Evolutionary conservation across 2,888 invertebrate genomes (phyloP), one percentile per base, ranked within the genome.

Genomic region (Oscheius myriophilus): DNA sequence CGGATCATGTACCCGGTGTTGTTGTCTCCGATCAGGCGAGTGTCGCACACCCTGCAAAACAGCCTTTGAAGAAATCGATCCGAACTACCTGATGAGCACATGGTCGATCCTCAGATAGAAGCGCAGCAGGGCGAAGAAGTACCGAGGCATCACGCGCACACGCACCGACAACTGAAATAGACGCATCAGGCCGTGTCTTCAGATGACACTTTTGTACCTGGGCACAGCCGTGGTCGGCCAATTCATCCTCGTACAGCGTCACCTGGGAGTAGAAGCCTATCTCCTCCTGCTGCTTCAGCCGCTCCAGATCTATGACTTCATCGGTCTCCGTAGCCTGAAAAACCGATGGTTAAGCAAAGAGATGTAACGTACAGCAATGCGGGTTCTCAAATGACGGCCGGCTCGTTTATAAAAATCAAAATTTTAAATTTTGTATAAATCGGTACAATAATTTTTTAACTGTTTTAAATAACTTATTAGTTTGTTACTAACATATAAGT

Each of bases 191-290:
- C 4, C 0, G 26, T 14, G 41, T 51, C 21, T 42, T 11, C 4
- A 18, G 18, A 21, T n/a, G 3, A 51, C 18, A 45, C 14, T 18
- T 25, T 11, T 6, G 18, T 18, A 79, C 76, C 62, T 92, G 91
- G 1, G 97, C 93, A 66, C 93, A 92, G 18, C 98, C 98, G 90
- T 98, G 94, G 88, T 98, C 98, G 87, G 96, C 96, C 55, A 98
- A 89, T 88, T 98, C 98, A 89, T 99, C 98, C 89, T 99, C 98
- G 89, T 93, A 99, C 45, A 98, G 89, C 67, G 93, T 92, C 42
- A 97, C 52, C n/a, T 58, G 62, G 16, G 94, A 92, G 88, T 94
- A 97, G 87, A 96, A 97, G 3, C 94, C 87, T 67, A 99, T 98
- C 86, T 92, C 92, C 81, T 98, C 96, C 82, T 92, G 92, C 78